Evolutionary conservation across 1,140 invertebrate genomes (phyloP).

Genomic region (Scaptomyza pallida): DNA sequence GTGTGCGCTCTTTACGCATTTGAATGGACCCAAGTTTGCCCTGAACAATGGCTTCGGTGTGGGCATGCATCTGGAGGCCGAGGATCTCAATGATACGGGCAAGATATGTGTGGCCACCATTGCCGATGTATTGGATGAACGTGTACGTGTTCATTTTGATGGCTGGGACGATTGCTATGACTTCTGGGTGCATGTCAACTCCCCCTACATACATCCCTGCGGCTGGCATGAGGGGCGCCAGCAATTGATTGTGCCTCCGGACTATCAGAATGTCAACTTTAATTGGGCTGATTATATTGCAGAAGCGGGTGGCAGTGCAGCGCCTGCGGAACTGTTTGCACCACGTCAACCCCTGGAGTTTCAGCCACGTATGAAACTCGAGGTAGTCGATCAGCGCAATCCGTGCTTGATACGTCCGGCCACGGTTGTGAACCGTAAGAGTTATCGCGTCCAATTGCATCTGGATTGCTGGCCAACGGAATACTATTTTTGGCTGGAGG

Average conservation of each 20-base stretch:
- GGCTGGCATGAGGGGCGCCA: constrained; percentile 95
- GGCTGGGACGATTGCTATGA: constrained; percentile 97
- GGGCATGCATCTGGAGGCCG: constrained; percentile 97
- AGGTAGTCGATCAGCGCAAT: constrained; percentile 93
- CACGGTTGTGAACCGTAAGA: constrained; percentile 90
- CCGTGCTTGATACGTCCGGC: constrained; percentile 92
- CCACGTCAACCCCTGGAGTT: constrained; percentile 91
- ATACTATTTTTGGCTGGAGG: constrained; percentile 95
- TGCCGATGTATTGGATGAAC: constrained; percentile 91
- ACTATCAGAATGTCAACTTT: constrained; percentile 87
- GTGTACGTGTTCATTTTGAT: constrained; percentile 97
- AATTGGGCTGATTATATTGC: constrained; percentile 93
- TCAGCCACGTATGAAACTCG: constrained; percentile 94
- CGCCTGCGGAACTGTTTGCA: constrained; percentile 93
- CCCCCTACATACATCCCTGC: constrained; percentile 96
- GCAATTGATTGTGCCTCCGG: constrained; percentile 92
- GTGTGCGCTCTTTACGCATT: constrained; percentile 89
- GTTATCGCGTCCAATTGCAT: constrained; percentile 91
- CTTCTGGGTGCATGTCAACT: constrained; percentile 95
- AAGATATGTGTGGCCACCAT: constrained; percentile 95
- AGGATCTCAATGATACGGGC: constrained; percentile 94
- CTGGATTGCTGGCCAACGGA: constrained; percentile 96
- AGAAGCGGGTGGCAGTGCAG: constrained; percentile 89
- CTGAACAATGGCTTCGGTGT: constrained; percentile 81
- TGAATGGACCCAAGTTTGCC: constrained; percentile 69